Conservation (phyloP, 2,888 invertebrate species). For the Dolomedes plantarius region DNA sequence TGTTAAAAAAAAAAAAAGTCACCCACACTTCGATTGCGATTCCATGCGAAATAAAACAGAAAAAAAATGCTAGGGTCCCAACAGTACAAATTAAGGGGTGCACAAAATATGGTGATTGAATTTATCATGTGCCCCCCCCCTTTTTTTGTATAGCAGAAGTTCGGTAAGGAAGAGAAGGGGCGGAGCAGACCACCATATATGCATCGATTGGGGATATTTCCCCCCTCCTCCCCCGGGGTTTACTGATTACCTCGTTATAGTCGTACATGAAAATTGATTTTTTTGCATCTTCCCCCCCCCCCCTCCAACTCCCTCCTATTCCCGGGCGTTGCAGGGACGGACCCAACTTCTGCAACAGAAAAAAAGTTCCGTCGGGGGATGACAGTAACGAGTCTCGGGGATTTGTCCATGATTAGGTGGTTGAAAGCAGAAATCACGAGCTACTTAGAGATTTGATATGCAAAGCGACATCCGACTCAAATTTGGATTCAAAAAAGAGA, state of each 20-base stretch:
- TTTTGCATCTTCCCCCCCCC: not conserved
- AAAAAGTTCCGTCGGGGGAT: not conserved
- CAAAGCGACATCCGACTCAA: constrained; percentile 14
- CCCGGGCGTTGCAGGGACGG: not conserved
- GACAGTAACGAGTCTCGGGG: not conserved
- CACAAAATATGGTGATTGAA: constrained; percentile 59
- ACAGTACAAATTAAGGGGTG: constrained; percentile 61
- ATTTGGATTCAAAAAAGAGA: not conserved
- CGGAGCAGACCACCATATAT: constrained; percentile 6
- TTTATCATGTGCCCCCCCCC: constrained; percentile 38
- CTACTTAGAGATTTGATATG: constrained; percentile 16
- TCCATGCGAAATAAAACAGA: too few species aligned
- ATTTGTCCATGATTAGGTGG: not conserved
- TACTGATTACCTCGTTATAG: constrained; percentile 63
- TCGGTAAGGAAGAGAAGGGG: not conserved
- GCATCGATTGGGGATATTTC: constrained; percentile 42
- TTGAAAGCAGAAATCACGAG: not conserved
- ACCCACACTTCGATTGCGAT: constrained; percentile 34
- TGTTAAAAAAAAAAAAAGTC: constrained; percentile 3
- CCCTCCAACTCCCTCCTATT: not conserved
- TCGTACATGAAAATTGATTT: constrained; percentile 46
- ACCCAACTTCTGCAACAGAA: not conserved
- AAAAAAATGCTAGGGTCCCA: constrained; percentile 23
- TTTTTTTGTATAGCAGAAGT: not conserved
- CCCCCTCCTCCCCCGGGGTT: constrained; percentile 28